phyloP scores from a whole-genome alignment of 2,797 vertebrate species.

The Numenius phaeopus region DNA sequence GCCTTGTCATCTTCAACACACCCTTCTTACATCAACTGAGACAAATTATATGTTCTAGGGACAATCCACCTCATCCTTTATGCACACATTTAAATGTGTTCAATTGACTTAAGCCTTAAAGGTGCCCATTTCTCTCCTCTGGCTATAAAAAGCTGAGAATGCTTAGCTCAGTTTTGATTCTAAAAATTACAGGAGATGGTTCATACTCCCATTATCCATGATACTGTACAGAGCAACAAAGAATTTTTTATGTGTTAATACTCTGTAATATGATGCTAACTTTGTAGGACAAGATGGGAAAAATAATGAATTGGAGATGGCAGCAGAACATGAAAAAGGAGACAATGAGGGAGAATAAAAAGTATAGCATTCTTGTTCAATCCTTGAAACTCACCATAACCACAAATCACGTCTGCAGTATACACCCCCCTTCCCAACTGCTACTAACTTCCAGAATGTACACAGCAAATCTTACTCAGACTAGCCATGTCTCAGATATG shows the following conservation, averaged over 20 bases:
- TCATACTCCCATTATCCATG: background rate
- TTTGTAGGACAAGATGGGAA: background rate
- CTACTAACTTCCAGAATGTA: background rate
- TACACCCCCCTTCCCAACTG: background rate
- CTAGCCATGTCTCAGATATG: background rate
- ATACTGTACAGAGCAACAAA: background rate
- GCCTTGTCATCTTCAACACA: background rate
- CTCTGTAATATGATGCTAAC: background rate
- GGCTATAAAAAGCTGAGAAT: background rate
- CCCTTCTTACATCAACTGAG: no score
- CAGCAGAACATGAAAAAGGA: background rate
- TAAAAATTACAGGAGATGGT: background rate
- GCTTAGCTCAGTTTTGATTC: background rate
- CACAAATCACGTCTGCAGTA: background rate
- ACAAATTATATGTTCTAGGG: background rate
- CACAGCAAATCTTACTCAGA: background rate
- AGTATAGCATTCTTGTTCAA: background rate
- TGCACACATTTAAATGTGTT: accelerated
- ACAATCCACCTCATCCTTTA: background rate
- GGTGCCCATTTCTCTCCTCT: background rate
- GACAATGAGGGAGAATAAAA: background rate
- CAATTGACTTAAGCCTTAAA: background rate
- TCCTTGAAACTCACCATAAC: background rate
- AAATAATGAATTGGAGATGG: background rate
- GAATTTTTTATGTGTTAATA: background rate